Conservation (phyloP, 2,888 invertebrate genomes). For the Protophormia terraenovae region DNA sequence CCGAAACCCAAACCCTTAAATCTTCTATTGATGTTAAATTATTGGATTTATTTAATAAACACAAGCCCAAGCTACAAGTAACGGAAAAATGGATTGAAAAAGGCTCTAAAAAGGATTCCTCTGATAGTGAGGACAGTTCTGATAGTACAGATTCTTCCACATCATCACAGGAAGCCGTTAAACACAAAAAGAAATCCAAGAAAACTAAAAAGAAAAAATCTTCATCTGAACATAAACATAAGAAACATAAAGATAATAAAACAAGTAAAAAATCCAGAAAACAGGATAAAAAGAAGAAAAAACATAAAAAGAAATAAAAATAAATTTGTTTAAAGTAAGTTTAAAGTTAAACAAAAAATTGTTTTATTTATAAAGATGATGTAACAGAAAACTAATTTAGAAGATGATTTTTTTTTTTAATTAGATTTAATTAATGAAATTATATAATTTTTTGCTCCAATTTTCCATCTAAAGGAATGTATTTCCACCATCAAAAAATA, state of each 20-base stretch:
- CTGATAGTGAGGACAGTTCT: conserved; percentile 20
- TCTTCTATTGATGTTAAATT: conserved; percentile 49
- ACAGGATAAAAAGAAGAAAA: conserved; percentile 59
- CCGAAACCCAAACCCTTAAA: neutral
- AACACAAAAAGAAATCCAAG: conserved; percentile 59
- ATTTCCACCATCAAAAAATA: too few relatives aligned
- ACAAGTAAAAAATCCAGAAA: conserved; percentile 58
- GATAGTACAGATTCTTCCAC: neutral
- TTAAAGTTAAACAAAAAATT: neutral
- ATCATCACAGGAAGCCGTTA: neutral
- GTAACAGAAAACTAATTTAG: too few relatives aligned
- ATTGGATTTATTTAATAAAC: conserved; percentile 49
- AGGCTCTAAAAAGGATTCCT: neutral
- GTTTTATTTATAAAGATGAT: neutral
- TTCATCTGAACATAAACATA: conserved; percentile 52
- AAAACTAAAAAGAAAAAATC: conserved; percentile 64
- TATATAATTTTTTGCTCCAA: too few relatives aligned
- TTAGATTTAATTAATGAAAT: too few relatives aligned
- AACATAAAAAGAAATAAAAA: conserved; percentile 65
- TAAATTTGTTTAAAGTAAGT: neutral
- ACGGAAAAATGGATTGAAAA: conserved; percentile 59
- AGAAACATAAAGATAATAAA: conserved; percentile 56
- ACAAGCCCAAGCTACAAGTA: conserved; percentile 44
- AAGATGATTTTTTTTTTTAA: too few relatives aligned
- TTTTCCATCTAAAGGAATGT: too few relatives aligned